Percentiles rank a stretch among this genome's conserved stretches.
These are phyloP conservation scores for Macrotis lagotis DNA, from an alignment of 2,113 vertebrate species.

Conservation along the genomic window DNA sequence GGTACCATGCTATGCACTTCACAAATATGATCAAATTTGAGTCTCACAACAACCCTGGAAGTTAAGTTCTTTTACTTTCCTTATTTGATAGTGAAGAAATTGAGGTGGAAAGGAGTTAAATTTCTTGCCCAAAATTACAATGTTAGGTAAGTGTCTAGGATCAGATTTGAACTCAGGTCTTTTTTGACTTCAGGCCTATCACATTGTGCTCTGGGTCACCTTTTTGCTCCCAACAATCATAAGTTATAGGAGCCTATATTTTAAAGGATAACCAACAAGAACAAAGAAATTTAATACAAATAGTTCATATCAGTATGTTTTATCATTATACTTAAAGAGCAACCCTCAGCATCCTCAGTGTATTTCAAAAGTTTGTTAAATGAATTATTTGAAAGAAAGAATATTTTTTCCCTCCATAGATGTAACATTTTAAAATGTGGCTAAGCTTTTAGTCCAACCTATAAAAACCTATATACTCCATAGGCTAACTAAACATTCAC, in stretches of 20 bases:
- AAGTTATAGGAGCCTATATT: background rate
- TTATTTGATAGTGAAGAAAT: background rate
- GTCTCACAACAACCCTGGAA: background rate
- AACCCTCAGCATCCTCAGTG: background rate
- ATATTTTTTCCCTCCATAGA: background rate
- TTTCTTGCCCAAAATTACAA: background rate
- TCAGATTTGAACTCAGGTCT: background rate
- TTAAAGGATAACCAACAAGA: background rate
- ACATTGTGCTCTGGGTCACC: background rate
- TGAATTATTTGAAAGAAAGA: background rate
- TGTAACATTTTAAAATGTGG: background rate
- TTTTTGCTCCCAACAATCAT: background rate
- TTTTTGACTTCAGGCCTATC: background rate
- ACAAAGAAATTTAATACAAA: background rate
- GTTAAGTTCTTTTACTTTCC: background rate
- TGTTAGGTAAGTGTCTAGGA: background rate
- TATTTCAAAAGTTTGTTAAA: background rate
- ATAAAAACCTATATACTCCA: background rate
- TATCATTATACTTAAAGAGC: background rate
- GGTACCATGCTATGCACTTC: background rate
- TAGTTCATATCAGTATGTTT: background rate
- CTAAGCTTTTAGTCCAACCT: background rate
- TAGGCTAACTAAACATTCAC: background rate
- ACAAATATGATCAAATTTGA: background rate
- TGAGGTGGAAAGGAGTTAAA: background rate